Evolutionary conservation across 2,797 vertebrate species (phyloP).

Genomic region (Sebastes taczanowskii): DNA sequence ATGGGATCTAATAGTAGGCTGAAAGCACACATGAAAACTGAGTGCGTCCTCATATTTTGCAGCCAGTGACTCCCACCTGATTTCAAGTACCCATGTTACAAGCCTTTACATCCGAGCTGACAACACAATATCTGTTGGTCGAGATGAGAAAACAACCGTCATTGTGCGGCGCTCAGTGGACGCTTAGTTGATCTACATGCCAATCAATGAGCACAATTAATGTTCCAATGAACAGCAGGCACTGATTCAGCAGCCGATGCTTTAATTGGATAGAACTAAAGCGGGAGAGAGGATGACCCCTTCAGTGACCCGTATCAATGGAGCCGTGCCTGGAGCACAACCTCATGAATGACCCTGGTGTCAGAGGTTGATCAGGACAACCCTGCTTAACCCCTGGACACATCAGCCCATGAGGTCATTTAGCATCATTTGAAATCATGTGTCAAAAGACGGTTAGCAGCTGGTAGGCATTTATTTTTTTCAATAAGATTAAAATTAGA

Average conservation of each 20-base stretch:
- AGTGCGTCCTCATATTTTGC: conserved; percentile 19
- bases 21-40: neutral
- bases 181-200: conserved; percentile 55
- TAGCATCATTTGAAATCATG: conserved; percentile 75
- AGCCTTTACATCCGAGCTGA: conserved; percentile 33
- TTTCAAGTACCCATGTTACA: conserved; percentile 20
- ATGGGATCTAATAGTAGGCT: conserved; percentile 19
- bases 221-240: conserved; percentile 60
- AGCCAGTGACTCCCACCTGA: conserved; percentile 18
- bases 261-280: conserved; percentile 77
- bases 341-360: conserved; percentile 78
- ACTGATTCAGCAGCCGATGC: conserved; percentile 64
- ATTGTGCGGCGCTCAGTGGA: conserved; percentile 53
- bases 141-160: conserved; percentile 47
- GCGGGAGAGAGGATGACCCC: conserved; percentile 68
- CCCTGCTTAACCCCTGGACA: conserved; percentile 78
- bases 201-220: conserved; percentile 74
- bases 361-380: conserved; percentile 82
- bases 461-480: conserved; percentile 54
- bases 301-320: conserved; percentile 75
- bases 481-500: conserved; percentile 37
- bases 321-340: conserved; percentile 66
- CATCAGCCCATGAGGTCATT: conserved; percentile 72
- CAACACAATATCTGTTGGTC: conserved; percentile 30
- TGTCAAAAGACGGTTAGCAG: conserved; percentile 69